These are phyloP conservation scores for Leptinotarsa peninsularis DNA, from an alignment of 2,888 invertebrate species.

Conservation along the genomic window DNA sequence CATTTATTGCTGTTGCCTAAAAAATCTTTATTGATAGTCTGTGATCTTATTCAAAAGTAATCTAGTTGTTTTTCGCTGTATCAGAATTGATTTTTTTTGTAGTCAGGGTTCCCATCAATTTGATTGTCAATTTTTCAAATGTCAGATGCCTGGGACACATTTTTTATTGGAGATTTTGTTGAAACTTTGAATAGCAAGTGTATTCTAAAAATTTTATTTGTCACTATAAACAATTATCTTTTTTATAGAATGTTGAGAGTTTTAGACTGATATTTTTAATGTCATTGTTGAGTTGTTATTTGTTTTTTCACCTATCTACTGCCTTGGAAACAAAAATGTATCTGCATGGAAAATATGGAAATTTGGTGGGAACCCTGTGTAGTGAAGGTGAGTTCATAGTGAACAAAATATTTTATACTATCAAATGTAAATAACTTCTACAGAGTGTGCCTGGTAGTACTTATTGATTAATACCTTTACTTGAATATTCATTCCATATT, in stretches of 20 bases:
- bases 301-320: slow-evolving; percentile 38
- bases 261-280: slow-evolving; percentile 16
- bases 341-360: slow-evolving; percentile 40
- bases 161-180: not conserved
- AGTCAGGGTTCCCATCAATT: slow-evolving; percentile 43
- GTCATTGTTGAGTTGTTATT: slow-evolving; percentile 37
- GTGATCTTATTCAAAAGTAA: slow-evolving; percentile 20
- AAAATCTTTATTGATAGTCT: slow-evolving; percentile 17
- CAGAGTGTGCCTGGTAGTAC: slow-evolving; percentile 20
- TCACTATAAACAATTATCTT: slow-evolving; percentile 28
- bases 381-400: slow-evolving; percentile 39
- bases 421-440: slow-evolving; percentile 26
- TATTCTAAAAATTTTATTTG: not conserved
- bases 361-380: slow-evolving; percentile 44
- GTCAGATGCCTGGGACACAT: not conserved
- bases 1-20: slow-evolving; percentile 18
- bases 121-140: not conserved
- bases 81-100: slow-evolving; percentile 31
- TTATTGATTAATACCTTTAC: not conserved
- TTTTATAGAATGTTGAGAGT: slow-evolving; percentile 34
- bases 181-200: not conserved
- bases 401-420: slow-evolving; percentile 35
- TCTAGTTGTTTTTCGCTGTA: slow-evolving; percentile 14
- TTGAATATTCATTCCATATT: not conserved
- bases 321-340: slow-evolving; percentile 40